Percentiles rank a stretch among this genome's conserved stretches.
Evolutionary conservation across 2,113 vertebrate genomes (phyloP).

Genomic region (Rostratula benghalensis): DNA sequence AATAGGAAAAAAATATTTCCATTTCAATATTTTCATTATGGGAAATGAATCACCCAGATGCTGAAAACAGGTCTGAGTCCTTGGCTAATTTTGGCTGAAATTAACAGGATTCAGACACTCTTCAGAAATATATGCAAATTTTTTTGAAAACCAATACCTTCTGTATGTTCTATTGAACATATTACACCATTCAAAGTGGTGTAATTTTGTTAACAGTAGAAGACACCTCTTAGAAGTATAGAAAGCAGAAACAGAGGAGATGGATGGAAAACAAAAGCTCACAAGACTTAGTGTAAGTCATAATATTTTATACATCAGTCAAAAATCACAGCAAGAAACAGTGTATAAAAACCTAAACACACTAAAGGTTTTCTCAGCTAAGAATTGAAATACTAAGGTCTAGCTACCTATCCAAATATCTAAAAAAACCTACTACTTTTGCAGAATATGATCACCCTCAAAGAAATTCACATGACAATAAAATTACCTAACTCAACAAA

Average conservation of each 20-base stretch:
- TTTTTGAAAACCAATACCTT: neutral
- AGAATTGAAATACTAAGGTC: neutral
- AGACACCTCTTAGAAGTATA: neutral
- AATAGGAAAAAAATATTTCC: neutral
- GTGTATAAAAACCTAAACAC: neutral
- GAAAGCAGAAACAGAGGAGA: neutral
- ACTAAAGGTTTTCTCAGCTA: neutral
- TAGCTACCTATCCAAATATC: neutral
- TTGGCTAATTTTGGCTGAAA: neutral
- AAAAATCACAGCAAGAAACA: conserved; percentile 1
- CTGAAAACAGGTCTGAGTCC: neutral
- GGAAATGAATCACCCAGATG: neutral
- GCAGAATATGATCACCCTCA: neutral
- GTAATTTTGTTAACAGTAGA: neutral
- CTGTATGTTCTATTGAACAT: neutral
- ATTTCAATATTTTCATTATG: neutral
- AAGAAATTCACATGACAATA: neutral
- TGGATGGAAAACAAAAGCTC: neutral
- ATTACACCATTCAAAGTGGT: neutral
- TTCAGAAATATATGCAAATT: neutral
- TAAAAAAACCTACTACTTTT: neutral
- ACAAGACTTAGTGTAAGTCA: neutral
- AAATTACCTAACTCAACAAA: neutral
- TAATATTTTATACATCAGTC: conserved; percentile 4
- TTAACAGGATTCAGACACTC: neutral